phyloP scores from a whole-genome alignment of 2,888 invertebrate genomes.

The Polymixis flavicincta region DNA sequence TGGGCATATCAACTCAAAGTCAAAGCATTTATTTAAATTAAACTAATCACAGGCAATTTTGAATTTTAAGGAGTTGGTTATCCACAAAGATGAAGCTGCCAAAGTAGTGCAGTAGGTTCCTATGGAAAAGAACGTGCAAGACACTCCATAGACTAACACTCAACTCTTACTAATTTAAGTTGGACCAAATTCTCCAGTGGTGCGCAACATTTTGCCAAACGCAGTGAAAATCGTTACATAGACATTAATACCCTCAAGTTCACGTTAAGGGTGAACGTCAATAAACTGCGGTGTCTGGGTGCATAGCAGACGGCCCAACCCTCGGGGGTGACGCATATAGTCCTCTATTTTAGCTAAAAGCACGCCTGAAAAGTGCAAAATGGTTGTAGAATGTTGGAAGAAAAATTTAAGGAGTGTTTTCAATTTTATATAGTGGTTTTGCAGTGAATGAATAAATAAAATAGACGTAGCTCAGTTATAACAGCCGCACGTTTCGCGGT shows the following conservation, averaged over 20 bases:
- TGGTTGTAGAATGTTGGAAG: background rate
- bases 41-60: background rate
- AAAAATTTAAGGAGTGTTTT: background rate
- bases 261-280: slow-evolving; percentile 49
- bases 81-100: background rate
- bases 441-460: background rate
- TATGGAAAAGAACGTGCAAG: background rate
- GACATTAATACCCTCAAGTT: slow-evolving; percentile 27
- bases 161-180: background rate
- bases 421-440: background rate
- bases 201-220: background rate
- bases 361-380: slow-evolving; percentile 21
- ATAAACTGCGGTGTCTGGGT: slow-evolving; percentile 56
- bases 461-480: too few species aligned
- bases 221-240: slow-evolving; percentile 11
- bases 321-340: slow-evolving; percentile 38
- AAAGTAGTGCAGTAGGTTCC: background rate
- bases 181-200: background rate
- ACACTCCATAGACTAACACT: too few species aligned
- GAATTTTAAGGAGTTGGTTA: background rate
- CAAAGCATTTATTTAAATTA: background rate
- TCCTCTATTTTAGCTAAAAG: slow-evolving; percentile 29
- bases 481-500: too few species aligned
- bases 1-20: background rate
- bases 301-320: slow-evolving; percentile 54